Evolutionary conservation across 2,113 vertebrate genomes (phyloP).

Genomic region (Bos javanicus): DNA sequence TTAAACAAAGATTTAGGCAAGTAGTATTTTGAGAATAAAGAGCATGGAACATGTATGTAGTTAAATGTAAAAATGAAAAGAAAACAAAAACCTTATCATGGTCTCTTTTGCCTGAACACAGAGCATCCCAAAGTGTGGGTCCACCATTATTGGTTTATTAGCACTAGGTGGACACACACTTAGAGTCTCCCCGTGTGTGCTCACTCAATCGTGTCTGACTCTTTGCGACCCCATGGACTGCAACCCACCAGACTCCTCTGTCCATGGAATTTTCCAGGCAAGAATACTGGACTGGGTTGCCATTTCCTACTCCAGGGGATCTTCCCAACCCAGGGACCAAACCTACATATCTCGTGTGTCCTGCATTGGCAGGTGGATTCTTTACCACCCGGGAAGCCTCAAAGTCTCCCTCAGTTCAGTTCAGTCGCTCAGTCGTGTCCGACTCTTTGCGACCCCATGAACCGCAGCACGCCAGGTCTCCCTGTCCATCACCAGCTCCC

Average conservation of each 20-base stretch:
- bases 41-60: background rate
- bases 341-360: background rate
- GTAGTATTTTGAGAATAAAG: background rate
- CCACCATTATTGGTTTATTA: background rate
- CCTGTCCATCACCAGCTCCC: too few species aligned
- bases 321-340: background rate
- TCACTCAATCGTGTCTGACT: fast-evolving
- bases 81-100: background rate
- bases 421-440: too few species aligned
- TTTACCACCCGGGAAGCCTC: background rate
- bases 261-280: background rate
- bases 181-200: background rate
- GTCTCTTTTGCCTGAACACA: background rate
- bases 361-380: background rate
- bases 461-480: too few species aligned
- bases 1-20: background rate
- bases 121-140: background rate
- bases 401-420: background rate
- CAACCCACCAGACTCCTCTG: background rate
- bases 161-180: background rate
- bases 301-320: background rate
- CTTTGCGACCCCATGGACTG: background rate
- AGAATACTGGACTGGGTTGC: background rate
- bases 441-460: too few species aligned
- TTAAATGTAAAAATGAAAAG: background rate